Evolutionary conservation across 2,797 vertebrate species (phyloP).

Genomic region (Loriculus beryllinus): DNA sequence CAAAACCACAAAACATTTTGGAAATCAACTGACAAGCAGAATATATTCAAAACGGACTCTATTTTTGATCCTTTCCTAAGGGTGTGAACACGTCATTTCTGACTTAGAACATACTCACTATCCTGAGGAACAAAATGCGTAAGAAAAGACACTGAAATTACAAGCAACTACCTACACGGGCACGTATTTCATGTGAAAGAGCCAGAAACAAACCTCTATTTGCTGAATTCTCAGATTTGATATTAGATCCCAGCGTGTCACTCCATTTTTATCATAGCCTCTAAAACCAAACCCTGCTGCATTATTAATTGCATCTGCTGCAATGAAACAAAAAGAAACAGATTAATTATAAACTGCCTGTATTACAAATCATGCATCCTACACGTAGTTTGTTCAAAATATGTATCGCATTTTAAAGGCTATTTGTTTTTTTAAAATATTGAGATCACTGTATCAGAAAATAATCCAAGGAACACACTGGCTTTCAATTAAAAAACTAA

Average conservation of each 20-base stretch:
- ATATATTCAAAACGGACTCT: neutral
- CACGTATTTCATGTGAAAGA: neutral
- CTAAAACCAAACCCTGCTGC: conserved; percentile 97
- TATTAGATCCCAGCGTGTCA: conserved; percentile 89
- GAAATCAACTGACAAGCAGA: neutral
- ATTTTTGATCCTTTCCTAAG: neutral
- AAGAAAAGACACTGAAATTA: neutral
- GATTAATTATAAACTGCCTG: neutral
- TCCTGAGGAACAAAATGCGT: accelerated
- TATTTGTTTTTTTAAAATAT: neutral
- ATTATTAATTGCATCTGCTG: conserved; percentile 98
- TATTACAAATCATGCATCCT: neutral
- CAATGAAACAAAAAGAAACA: conserved; percentile 5
- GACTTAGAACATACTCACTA: neutral
- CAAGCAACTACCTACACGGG: neutral
- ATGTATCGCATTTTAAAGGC: neutral
- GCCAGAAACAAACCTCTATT: conserved; percentile 86
- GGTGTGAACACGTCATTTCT: neutral
- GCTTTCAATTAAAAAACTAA: neutral
- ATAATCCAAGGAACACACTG: neutral
- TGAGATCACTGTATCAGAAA: neutral
- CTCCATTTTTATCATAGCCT: conserved; percentile 91
- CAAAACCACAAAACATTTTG: neutral
- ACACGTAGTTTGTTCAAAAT: neutral
- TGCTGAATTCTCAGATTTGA: conserved; percentile 94